These are phyloP conservation scores for Megathymus violae DNA, from an alignment of 1,140 invertebrate species.

Conservation along the genomic window DNA sequence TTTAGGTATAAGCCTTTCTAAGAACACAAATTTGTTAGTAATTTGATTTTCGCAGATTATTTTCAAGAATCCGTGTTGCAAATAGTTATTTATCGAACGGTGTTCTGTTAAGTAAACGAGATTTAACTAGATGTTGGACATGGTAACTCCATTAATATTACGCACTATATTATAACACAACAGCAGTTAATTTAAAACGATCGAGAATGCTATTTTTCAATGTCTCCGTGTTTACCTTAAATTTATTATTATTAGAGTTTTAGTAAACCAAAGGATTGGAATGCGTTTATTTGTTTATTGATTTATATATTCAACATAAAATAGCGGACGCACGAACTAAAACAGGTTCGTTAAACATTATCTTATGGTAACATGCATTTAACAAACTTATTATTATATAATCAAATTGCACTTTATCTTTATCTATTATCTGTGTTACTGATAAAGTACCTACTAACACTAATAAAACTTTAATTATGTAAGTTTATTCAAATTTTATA, in stretches of 20 bases:
- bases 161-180: conserved; percentile 40
- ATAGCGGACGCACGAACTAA: conserved; percentile 7
- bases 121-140: conserved; percentile 49
- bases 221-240: conserved; percentile 25
- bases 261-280: conserved; percentile 21
- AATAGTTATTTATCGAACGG: conserved; percentile 39
- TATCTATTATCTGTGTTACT: too few relatives aligned
- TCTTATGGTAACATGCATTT: neutral
- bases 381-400: neutral
- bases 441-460: too few relatives aligned
- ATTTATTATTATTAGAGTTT: conserved; percentile 27
- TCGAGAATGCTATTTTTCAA: conserved; percentile 32
- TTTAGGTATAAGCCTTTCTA: too few relatives aligned
- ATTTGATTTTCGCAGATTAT: conserved; percentile 47
- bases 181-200: conserved; percentile 31
- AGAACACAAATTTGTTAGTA: conserved; percentile 2
- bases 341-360: conserved; percentile 8
- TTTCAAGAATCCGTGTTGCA: conserved; percentile 38
- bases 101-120: conserved; percentile 43
- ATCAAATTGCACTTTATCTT: neutral
- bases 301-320: conserved; percentile 19
- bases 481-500: too few relatives aligned
- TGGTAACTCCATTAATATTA: conserved; percentile 50
- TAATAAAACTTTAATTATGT: too few relatives aligned
- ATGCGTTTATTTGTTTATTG: conserved; percentile 20